A percentile compares a stretch with the other conserved stretches of the same genome.
phyloP scores from a whole-genome alignment of 53 echinoderm and acorn worm species.

The Astropecten irregularis region DNA sequence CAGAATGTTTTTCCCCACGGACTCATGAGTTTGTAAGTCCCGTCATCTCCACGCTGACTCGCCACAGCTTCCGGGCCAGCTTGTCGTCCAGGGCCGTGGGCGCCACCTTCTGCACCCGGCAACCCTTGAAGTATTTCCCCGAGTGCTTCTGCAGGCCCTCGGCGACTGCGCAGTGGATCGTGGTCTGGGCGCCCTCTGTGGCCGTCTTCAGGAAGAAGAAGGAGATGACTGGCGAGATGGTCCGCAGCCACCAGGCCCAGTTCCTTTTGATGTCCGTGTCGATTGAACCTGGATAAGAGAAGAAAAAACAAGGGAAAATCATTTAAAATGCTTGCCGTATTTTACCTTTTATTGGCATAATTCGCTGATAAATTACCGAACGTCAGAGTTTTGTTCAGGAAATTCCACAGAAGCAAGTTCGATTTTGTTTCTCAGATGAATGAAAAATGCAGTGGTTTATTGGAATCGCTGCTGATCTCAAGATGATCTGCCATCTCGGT shows the following conservation, averaged over 20 bases:
- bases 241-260: constrained; percentile 80
- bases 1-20: too few species aligned
- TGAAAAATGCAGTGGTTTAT: too few species aligned
- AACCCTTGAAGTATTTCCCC: constrained; percentile 91
- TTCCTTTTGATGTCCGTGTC: constrained; percentile 93
- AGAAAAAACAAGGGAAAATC: not conserved
- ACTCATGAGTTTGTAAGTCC: constrained; percentile 47
- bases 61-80: constrained; percentile 72
- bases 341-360: too few species aligned
- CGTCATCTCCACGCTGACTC: constrained; percentile 80
- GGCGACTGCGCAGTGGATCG: constrained; percentile 91
- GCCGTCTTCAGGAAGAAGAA: constrained; percentile 82
- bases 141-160: constrained; percentile 64
- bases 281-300: constrained; percentile 67
- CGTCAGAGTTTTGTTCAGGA: too few species aligned
- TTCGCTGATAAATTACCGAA: too few species aligned
- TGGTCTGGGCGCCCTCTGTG: constrained; percentile 79
- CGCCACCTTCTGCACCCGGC: constrained; percentile 73
- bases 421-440: too few species aligned
- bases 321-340: too few species aligned
- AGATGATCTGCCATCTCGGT: too few species aligned
- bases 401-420: too few species aligned
- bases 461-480: too few species aligned
- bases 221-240: constrained; percentile 77
- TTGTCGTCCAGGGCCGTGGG: constrained; percentile 70